Conservation (phyloP, 2,797 vertebrate species). For the Coregonus suidteri region DNA sequence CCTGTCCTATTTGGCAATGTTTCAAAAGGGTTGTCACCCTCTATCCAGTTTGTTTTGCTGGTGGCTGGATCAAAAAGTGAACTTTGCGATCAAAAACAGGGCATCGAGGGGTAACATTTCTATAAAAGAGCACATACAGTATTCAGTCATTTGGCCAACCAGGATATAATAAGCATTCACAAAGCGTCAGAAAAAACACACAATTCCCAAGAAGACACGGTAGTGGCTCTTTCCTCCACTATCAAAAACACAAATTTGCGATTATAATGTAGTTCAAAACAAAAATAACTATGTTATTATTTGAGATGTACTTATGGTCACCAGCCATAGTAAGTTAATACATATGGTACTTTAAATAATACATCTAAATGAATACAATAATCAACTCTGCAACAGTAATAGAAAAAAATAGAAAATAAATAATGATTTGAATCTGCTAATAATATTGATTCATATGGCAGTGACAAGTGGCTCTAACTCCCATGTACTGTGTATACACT, state of each 20-base stretch:
- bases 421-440: slow-evolving; percentile 81
- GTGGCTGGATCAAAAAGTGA: background rate
- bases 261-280: slow-evolving; percentile 49
- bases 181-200: slow-evolving; percentile 34
- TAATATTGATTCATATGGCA: slow-evolving; percentile 73
- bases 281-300: slow-evolving; percentile 73
- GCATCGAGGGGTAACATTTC: background rate
- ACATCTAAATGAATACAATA: slow-evolving; percentile 84
- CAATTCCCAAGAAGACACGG: slow-evolving; percentile 36
- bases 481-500: slow-evolving; percentile 20
- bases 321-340: slow-evolving; percentile 97
- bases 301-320: slow-evolving; percentile 90
- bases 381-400: slow-evolving; percentile 80
- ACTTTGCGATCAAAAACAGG: background rate
- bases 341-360: slow-evolving; percentile 93
- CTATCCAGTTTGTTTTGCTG: background rate
- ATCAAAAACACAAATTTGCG: slow-evolving; percentile 48
- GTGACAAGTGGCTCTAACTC: slow-evolving; percentile 58
- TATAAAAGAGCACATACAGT: background rate
- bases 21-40: background rate
- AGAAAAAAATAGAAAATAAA: slow-evolving; percentile 86
- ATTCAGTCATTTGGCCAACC: slow-evolving; percentile 49
- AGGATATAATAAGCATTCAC: slow-evolving; percentile 55
- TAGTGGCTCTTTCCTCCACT: slow-evolving; percentile 28
- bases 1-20: background rate